Percentiles rank a stretch among this genome's conserved stretches.
phyloP scores from a whole-genome alignment of 2,797 vertebrate species.

The Ibycter americanus region DNA sequence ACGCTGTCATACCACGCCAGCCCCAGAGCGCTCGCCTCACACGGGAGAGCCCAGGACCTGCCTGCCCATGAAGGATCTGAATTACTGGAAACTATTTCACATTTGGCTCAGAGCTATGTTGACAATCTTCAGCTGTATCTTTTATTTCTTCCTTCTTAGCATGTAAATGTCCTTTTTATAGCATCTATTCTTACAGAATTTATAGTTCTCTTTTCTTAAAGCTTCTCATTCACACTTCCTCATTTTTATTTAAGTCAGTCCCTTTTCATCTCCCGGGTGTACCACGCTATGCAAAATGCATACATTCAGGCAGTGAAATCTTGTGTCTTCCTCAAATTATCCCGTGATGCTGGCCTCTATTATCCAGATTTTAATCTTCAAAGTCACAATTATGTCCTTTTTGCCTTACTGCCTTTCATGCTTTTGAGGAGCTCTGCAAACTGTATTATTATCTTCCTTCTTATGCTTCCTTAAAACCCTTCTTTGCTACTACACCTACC shows the following conservation, averaged over 20 bases:
- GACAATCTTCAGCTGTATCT: conserved; percentile 50
- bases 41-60: background rate
- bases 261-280: conserved; percentile 5
- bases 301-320: background rate
- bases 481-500: background rate
- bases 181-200: conserved; percentile 43
- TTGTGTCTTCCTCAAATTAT: conserved; percentile 2
- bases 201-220: conserved; percentile 56
- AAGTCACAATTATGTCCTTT: background rate
- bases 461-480: background rate
- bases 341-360: background rate
- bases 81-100: conserved; percentile 42
- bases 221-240: conserved; percentile 37
- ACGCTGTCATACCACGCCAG: background rate
- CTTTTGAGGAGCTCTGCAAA: background rate
- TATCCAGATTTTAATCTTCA: background rate
- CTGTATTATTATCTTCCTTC: background rate
- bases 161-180: conserved; percentile 50
- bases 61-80: background rate
- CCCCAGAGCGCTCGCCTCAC: background rate
- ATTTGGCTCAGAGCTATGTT: conserved; percentile 47
- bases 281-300: background rate
- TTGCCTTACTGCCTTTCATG: background rate
- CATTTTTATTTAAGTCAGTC: conserved; percentile 23
- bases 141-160: conserved; percentile 54